These are phyloP conservation scores for Drosophila picticornis DNA, from an alignment of 2,888 invertebrate species.

Conservation along the genomic window DNA sequence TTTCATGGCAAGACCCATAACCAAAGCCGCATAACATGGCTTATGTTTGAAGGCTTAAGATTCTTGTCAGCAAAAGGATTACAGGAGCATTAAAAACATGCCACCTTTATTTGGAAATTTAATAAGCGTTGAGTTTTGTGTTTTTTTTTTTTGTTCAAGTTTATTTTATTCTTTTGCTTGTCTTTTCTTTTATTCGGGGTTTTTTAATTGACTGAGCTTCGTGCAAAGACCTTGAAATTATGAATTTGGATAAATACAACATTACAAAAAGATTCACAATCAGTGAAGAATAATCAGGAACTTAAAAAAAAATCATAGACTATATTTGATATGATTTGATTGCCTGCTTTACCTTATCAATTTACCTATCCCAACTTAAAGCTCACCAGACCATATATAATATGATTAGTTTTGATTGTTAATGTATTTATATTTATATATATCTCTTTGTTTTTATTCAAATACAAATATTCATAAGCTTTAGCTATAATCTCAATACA, in stretches of 20 bases:
- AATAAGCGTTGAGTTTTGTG: slow-evolving; percentile 46
- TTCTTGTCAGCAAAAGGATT: slow-evolving; percentile 77
- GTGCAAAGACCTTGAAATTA: slow-evolving; percentile 27
- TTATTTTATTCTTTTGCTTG: slow-evolving; percentile 4
- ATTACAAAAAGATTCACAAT: not conserved
- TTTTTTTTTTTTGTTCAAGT: slow-evolving; percentile 6
- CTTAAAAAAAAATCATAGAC: not conserved
- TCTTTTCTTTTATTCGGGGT: slow-evolving; percentile 9
- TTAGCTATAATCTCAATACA: not conserved
- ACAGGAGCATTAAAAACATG: slow-evolving; percentile 73
- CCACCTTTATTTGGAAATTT: slow-evolving; percentile 50
- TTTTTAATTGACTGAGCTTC: slow-evolving; percentile 23
- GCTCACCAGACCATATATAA: not conserved
- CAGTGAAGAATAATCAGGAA: not conserved
- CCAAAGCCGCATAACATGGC: slow-evolving; percentile 14
- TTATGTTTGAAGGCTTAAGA: slow-evolving; percentile 68
- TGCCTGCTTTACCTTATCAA: not conserved
- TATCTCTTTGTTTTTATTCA: not conserved
- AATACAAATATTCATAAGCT: not conserved
- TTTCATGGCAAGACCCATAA: slow-evolving; percentile 18
- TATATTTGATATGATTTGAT: not conserved
- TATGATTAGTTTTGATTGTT: not conserved
- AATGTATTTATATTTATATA: no score
- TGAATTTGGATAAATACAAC: not conserved
- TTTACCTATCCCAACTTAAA: not conserved